Base-by-base conservation (phyloP, 2,888 invertebrate species). In the Lottia scabra region DNA sequence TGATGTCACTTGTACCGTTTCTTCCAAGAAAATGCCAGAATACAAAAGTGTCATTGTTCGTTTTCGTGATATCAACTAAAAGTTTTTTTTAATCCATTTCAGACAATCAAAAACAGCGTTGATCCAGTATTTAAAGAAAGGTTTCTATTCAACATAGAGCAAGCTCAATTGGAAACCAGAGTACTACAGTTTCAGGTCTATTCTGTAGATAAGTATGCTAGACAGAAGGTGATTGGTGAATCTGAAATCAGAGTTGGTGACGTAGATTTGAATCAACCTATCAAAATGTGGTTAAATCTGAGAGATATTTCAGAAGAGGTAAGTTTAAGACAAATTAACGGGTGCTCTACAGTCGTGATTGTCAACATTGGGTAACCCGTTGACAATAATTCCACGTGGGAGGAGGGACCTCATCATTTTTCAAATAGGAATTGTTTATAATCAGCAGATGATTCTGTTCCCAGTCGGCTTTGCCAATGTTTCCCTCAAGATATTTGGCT, bases 101-200 rank as follows among this genome's bases (percentile, higher is more conserved):
- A 92, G 92, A 89, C 94, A 64, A 94, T 94, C 81, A 92, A 92
- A 79, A 92, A 92, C 76, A 92, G 93, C 2, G 91, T 92, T 74
- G 93, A 93, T 76, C 95, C 95, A 0, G 92, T 93, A 74, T 95
- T 93, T 88, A 94, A 95, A 84, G 95, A 95, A 86, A 92, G 94
- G 74, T 94, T 95, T 87, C 91, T 93, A 78, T 95, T 92, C 77
- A 91, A 90, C 43, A 89, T 94, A 78, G 93, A 92, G 76, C 90
- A 92, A 62, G 90, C 91, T 63, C 93, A 93, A 75, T 91, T 93
- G 68, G 90, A 91, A 26, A 90, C 91, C 63, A 81, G 93, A 78
- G 91, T 92, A 0, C 89, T 94, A 16, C 92, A 92, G 87, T 93
- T 94, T 87, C 93, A 94, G 85, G 91, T 94, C 70, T 94, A 92